Percentiles rank a stretch among this genome's conserved stretches.
phyloP scores from a whole-genome alignment of 2,113 vertebrate genomes.

The Cyrtonyx montezumae region DNA sequence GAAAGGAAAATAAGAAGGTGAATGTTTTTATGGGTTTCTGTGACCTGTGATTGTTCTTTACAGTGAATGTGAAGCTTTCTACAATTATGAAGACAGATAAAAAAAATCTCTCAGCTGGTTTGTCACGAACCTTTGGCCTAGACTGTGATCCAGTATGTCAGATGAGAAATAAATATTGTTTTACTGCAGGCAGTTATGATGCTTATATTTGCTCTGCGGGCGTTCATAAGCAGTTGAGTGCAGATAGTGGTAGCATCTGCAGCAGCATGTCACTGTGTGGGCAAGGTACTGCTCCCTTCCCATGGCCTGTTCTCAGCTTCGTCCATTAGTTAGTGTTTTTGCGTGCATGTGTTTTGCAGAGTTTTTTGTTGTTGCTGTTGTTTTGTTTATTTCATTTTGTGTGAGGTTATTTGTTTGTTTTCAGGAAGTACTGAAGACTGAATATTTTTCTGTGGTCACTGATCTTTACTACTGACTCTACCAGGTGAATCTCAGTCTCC shows the following conservation, averaged over 20 bases:
- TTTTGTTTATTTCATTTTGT: too few species aligned
- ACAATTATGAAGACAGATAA: neutral
- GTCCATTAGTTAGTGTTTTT: neutral
- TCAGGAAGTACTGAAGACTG: too few species aligned
- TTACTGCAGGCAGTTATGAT: neutral
- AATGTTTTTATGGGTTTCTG: neutral
- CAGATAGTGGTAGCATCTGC: neutral
- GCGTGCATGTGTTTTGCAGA: neutral
- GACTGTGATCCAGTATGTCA: neutral
- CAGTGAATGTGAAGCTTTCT: accelerated
- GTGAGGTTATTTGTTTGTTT: too few species aligned
- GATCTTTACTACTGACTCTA: neutral
- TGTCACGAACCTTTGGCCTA: neutral
- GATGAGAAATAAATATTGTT: neutral
- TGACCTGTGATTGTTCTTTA: neutral
- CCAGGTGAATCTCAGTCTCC: neutral
- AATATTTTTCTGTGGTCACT: neutral
- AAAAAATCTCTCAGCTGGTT: neutral
- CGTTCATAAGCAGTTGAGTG: neutral
- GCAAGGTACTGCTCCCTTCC: neutral
- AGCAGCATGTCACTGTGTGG: neutral
- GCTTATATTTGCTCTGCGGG: neutral
- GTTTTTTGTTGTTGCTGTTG: neutral
- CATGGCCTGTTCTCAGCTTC: neutral
- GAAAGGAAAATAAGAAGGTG: neutral